Evolutionary conservation across 92 coral and sea anemone species (phyloP).

Genomic region (Epizoanthus ramosus): DNA sequence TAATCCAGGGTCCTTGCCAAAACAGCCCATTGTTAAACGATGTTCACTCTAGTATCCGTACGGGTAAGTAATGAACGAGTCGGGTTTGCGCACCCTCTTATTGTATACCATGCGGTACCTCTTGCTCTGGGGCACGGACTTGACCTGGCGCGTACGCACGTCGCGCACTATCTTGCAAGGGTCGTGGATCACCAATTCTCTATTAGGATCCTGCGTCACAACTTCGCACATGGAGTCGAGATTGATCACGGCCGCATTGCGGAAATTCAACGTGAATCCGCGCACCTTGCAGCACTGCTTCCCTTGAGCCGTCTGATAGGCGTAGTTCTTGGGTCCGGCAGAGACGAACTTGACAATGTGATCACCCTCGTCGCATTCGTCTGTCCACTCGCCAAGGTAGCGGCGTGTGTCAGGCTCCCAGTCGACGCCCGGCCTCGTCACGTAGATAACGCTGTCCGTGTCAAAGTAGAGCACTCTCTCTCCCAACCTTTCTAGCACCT

Average conservation of each 20-base stretch:
- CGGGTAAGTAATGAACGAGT: not conserved
- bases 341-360: constrained; percentile 11
- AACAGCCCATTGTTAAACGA: too few species aligned
- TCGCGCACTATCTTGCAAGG: not conserved
- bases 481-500: not conserved
- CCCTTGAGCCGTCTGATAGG: not conserved
- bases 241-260: not conserved
- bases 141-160: not conserved
- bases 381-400: constrained; percentile 15
- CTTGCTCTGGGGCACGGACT: not conserved
- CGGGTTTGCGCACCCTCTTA: not conserved
- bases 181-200: not conserved
- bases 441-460: constrained; percentile 34
- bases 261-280: not conserved
- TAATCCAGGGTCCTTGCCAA: too few species aligned
- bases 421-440: not conserved
- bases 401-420: not conserved
- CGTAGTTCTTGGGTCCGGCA: constrained; percentile 29
- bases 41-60: too few species aligned
- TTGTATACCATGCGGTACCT: not conserved
- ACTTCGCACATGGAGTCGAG: not conserved
- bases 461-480: constrained; percentile 16
- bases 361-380: constrained; percentile 12
- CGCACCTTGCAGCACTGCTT: not conserved
- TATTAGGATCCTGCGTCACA: too few species aligned